These are phyloP conservation scores for Scolanthus callimorphus DNA, from an alignment of 92 coral and sea anemone species.

Conservation along the genomic window DNA sequence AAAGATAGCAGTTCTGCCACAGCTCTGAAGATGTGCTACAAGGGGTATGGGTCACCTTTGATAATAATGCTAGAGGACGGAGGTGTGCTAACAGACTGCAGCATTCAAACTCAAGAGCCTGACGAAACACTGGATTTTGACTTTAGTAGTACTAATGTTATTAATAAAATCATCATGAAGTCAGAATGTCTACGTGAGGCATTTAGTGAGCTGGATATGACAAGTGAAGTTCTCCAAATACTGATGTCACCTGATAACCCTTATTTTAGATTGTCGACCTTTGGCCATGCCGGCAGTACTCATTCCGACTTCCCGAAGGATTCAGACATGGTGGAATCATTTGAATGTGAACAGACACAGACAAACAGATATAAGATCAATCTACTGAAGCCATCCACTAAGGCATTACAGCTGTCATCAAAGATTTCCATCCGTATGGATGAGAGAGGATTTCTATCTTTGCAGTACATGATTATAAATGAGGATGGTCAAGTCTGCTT, in stretches of 20 bases:
- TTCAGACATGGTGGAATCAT: slow-evolving; percentile 95
- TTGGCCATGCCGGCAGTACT: slow-evolving; percentile 96
- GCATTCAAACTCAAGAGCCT: slow-evolving; percentile 95
- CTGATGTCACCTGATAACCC: slow-evolving; percentile 99
- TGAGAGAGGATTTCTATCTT: slow-evolving; percentile 85
- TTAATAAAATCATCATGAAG: slow-evolving; percentile 98
- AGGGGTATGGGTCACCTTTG: slow-evolving; percentile 94
- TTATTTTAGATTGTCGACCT: slow-evolving; percentile 88
- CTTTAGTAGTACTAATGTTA: slow-evolving; percentile 86
- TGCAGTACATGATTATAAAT: slow-evolving; percentile 91
- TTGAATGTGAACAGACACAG: slow-evolving; percentile 96
- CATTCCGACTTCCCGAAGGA: slow-evolving; percentile 96
- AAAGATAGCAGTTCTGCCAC: slow-evolving; percentile 72
- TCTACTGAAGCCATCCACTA: slow-evolving; percentile 96
- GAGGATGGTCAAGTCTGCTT: slow-evolving; percentile 94
- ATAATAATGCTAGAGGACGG: slow-evolving; percentile 91
- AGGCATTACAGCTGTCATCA: slow-evolving; percentile 91
- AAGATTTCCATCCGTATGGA: slow-evolving; percentile 98
- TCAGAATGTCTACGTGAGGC: slow-evolving; percentile 95
- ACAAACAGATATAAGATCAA: slow-evolving; percentile 96
- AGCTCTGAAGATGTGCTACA: slow-evolving; percentile 91
- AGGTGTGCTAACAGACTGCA: slow-evolving; percentile 93
- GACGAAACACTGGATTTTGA: slow-evolving; percentile 95
- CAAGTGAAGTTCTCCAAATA: slow-evolving; percentile 95
- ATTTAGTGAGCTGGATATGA: slow-evolving; percentile 93